Evolutionary conservation across 2,797 vertebrate genomes (phyloP).

Genomic region (Petrocephalus sullivani): DNA sequence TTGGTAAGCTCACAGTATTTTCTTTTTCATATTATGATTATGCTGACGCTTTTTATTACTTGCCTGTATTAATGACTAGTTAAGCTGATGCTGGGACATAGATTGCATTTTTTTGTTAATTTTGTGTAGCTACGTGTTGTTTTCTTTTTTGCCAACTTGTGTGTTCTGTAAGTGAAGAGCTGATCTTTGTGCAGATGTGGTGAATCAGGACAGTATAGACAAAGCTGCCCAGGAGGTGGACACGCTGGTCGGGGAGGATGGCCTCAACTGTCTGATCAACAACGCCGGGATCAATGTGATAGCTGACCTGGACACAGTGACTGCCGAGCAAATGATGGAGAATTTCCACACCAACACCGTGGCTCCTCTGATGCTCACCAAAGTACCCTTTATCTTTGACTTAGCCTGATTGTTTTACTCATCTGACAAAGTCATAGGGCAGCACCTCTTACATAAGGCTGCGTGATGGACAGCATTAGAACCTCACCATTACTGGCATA

Average conservation of each 20-base stretch:
- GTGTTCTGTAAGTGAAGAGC: background rate
- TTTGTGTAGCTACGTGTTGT: background rate
- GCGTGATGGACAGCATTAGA: background rate
- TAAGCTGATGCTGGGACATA: background rate
- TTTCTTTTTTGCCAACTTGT: background rate
- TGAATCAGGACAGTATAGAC: conserved; percentile 66
- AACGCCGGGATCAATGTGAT: conserved; percentile 67
- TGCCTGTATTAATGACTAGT: background rate
- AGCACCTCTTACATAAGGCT: background rate
- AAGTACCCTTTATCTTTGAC: conserved; percentile 43
- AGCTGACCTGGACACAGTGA: conserved; percentile 62
- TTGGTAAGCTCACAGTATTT: conserved; percentile 44
- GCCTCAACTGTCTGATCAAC: conserved; percentile 72
- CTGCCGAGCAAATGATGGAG: conserved; percentile 66
- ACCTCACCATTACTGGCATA: background rate
- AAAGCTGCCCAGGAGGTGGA: conserved; percentile 58
- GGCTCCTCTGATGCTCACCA: conserved; percentile 70
- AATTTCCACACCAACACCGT: conserved; percentile 66
- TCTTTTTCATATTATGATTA: background rate
- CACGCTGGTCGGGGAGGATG: conserved; percentile 58
- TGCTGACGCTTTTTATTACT: background rate
- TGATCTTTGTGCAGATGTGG: conserved; percentile 52
- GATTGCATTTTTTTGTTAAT: background rate
- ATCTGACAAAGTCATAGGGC: background rate
- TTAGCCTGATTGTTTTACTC: background rate